Evolutionary conservation across 2,113 vertebrate genomes (phyloP).

Genomic region (Scytalopus superciliaris): DNA sequence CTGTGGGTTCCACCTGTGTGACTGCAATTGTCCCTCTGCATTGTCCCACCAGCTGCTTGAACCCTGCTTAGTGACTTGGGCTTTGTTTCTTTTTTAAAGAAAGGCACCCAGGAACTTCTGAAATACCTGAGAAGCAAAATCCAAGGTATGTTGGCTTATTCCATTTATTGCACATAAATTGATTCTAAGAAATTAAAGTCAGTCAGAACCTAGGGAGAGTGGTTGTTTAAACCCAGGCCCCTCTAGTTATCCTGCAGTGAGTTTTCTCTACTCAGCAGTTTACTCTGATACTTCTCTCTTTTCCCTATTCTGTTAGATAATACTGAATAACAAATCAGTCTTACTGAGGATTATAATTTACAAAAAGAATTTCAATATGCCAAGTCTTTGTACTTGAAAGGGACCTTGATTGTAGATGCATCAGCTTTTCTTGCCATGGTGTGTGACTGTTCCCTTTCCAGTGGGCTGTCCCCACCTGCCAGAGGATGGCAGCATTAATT

Average conservation of each 20-base stretch:
- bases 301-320: neutral
- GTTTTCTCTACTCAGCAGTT: neutral
- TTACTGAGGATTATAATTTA: neutral
- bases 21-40: neutral
- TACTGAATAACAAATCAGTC: neutral
- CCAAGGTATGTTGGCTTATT: constrained; percentile 78
- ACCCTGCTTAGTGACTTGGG: neutral
- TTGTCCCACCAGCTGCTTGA: neutral
- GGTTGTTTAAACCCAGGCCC: neutral
- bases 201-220: accelerated
- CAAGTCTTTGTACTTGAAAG: neutral
- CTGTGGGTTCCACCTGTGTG: neutral
- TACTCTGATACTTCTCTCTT: neutral
- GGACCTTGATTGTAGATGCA: accelerated
- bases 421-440: neutral
- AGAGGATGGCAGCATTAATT: constrained; percentile 3
- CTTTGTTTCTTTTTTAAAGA: constrained; percentile 73
- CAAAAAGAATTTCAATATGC: neutral
- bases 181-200: neutral
- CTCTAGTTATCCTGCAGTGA: neutral
- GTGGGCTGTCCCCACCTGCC: neutral
- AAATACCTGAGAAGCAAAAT: constrained; percentile 91
- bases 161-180: neutral
- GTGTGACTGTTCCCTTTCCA: neutral
- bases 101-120: constrained; percentile 92